Percentiles rank a stretch among this genome's conserved stretches.
phyloP scores from a whole-genome alignment of 1,140 invertebrate genomes.

The Triops cancriformis region DNA sequence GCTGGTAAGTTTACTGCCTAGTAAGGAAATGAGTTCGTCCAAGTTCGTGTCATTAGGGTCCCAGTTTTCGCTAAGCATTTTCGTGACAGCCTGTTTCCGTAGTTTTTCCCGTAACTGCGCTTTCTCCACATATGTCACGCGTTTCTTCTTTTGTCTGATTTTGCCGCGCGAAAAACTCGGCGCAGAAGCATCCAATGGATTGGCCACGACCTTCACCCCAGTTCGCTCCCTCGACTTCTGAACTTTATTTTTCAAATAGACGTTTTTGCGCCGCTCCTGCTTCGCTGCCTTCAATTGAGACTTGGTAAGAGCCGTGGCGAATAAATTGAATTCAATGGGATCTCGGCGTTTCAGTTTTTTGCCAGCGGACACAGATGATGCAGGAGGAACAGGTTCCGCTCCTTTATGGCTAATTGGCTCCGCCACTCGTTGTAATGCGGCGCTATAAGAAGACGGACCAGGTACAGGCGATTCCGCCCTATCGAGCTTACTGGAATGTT shows the following conservation, averaged over 20 bases:
- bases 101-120: constrained; percentile 11
- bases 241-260: not conserved
- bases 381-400: not conserved
- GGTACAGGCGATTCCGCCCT: not conserved
- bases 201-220: constrained; percentile 16
- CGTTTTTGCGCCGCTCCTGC: constrained; percentile 25
- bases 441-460: constrained; percentile 16
- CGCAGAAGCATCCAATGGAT: constrained; percentile 22
- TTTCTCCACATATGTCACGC: constrained; percentile 22
- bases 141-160: constrained; percentile 26
- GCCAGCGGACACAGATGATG: not conserved
- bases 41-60: not conserved
- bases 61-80: constrained; percentile 22
- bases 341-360: constrained; percentile 24
- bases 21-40: not conserved
- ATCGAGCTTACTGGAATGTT: constrained; percentile 10
- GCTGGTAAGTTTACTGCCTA: not conserved
- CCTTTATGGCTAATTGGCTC: not conserved
- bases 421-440: constrained; percentile 19
- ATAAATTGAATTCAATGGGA: constrained; percentile 27
- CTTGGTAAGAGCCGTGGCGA: constrained; percentile 14
- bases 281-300: constrained; percentile 11
- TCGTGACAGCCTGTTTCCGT: constrained; percentile 15
- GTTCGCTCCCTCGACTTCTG: not conserved
- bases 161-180: constrained; percentile 25